Conservation (phyloP, 1,140 invertebrate species). For the Delia radicum region DNA sequence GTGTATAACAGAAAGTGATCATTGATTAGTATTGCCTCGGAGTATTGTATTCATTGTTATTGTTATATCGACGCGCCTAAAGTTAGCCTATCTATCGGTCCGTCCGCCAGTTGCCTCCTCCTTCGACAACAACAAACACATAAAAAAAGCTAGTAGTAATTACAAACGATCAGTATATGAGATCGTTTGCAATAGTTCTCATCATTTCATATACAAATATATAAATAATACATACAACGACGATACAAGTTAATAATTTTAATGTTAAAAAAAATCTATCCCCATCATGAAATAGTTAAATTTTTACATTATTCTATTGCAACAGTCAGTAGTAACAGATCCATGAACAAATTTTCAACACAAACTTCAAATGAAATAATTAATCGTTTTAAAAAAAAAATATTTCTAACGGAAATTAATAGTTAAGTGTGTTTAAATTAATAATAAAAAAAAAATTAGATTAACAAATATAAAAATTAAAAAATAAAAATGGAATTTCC, state of each 20-base stretch:
- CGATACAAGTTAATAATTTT: background rate
- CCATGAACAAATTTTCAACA: background rate
- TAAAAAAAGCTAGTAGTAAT: background rate
- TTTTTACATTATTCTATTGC: background rate
- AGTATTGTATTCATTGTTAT: conserved; percentile 8
- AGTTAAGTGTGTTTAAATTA: background rate
- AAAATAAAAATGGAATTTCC: background rate
- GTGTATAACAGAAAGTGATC: background rate
- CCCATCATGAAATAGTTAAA: background rate
- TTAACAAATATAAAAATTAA: background rate
- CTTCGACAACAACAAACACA: background rate
- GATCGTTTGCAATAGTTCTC: background rate
- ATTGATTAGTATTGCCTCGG: background rate
- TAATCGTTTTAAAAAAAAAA: background rate
- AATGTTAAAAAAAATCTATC: background rate
- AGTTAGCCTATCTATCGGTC: background rate
- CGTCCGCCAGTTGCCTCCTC: background rate
- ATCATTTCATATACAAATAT: too few species aligned
- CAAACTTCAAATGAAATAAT: background rate
- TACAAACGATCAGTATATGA: background rate
- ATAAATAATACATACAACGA: too few species aligned
- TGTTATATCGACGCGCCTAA: conserved; percentile 7
- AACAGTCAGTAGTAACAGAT: too few species aligned
- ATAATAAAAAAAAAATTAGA: background rate
- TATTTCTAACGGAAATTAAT: conserved; percentile 14